Conservation (phyloP, 2,888 invertebrate species). For the Euzophera pinguis region DNA sequence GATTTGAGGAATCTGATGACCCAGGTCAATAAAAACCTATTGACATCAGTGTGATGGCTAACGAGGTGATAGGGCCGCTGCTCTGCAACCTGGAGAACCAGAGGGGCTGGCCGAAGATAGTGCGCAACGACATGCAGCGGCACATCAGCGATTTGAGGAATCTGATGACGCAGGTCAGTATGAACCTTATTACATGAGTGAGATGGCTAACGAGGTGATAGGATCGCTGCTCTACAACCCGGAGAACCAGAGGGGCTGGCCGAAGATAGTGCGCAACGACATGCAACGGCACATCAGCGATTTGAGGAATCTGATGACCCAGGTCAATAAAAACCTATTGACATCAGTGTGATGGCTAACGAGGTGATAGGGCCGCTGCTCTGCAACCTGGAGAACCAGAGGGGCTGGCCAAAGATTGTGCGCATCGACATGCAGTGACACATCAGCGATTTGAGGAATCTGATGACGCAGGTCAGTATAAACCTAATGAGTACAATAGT, state of each 20-base stretch:
- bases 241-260: constrained; percentile 86
- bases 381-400: constrained; percentile 84
- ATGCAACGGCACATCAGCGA: constrained; percentile 84
- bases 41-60: constrained; percentile 83
- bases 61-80: constrained; percentile 86
- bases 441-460: constrained; percentile 83
- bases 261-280: constrained; percentile 84
- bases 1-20: constrained; percentile 84
- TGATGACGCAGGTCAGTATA: constrained; percentile 87
- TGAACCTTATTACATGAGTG: no score
- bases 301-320: constrained; percentile 84
- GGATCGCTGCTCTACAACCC: constrained; percentile 86
- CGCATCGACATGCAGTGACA: constrained; percentile 85
- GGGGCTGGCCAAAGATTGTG: constrained; percentile 86
- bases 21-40: constrained; percentile 81
- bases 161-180: constrained; percentile 82
- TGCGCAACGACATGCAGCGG: constrained; percentile 84
- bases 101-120: constrained; percentile 85
- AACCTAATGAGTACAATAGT: no score
- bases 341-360: constrained; percentile 84
- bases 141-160: constrained; percentile 85
- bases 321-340: no score
- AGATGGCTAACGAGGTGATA: constrained; percentile 85
- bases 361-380: constrained; percentile 86
- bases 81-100: constrained; percentile 86